phyloP scores from a whole-genome alignment of 2,113 vertebrate genomes.

The Cyprinodon brontotheroides region DNA sequence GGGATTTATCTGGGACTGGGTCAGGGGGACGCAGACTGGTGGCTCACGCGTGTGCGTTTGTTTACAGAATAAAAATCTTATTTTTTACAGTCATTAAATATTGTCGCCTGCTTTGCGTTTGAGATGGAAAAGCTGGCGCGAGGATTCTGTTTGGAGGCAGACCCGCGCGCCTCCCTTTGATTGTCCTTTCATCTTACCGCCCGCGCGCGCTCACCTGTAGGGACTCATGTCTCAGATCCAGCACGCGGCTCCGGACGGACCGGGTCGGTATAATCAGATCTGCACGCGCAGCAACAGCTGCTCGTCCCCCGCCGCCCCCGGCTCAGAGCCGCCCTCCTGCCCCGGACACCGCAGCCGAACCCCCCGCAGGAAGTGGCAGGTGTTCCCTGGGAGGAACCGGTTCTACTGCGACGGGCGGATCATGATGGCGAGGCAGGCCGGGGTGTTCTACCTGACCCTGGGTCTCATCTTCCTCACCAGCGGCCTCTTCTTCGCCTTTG shows the following conservation, averaged over 20 bases:
- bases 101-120: neutral
- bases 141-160: neutral
- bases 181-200: neutral
- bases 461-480: slow-evolving; percentile 92
- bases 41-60: slow-evolving; percentile 29
- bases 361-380: slow-evolving; percentile 91
- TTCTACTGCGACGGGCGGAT: slow-evolving; percentile 94
- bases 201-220: slow-evolving; percentile 25
- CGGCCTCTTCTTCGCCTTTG: slow-evolving; percentile 96
- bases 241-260: slow-evolving; percentile 87
- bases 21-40: slow-evolving; percentile 3
- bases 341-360: slow-evolving; percentile 38
- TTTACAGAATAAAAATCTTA: slow-evolving; percentile 18
- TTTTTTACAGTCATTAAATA: neutral
- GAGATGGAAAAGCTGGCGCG: neutral
- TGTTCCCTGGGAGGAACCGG: slow-evolving; percentile 93
- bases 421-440: slow-evolving; percentile 95
- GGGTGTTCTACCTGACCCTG: slow-evolving; percentile 94
- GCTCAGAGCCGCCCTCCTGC: neutral
- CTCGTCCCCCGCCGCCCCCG: slow-evolving; percentile 43
- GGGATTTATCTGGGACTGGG: neutral
- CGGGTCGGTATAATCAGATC: slow-evolving; percentile 92
- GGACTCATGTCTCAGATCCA: slow-evolving; percentile 78
- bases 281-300: slow-evolving; percentile 82
- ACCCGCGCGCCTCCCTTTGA: slow-evolving; percentile 9